Conservation (phyloP, 2,797 vertebrate genomes). For the Pteronotus mesoamericanus region DNA sequence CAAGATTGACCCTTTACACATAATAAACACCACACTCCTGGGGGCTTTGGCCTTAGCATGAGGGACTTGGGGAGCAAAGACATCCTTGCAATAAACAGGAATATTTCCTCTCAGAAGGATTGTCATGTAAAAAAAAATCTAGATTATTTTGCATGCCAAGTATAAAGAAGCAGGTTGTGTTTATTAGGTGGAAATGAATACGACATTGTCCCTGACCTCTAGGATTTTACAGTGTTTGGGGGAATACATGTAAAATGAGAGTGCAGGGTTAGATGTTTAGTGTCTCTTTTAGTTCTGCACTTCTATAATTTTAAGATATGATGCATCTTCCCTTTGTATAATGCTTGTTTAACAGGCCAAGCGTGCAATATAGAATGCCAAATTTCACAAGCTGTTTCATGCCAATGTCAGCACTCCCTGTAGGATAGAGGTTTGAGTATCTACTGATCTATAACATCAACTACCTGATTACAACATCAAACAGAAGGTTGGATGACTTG, state of each 20-base stretch:
- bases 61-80: not conserved
- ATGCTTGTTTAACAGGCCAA: not conserved
- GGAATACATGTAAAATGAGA: not conserved
- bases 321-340: not conserved
- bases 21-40: not conserved
- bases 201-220: not conserved
- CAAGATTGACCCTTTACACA: not conserved
- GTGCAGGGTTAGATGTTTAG: not conserved
- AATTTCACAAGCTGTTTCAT: not conserved
- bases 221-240: slow-evolving; percentile 2
- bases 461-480: slow-evolving; percentile 43
- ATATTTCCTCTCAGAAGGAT: not conserved
- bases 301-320: not conserved
- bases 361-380: not conserved
- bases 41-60: not conserved
- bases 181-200: not conserved
- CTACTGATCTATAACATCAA: slow-evolving; percentile 48
- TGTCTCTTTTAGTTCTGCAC: not conserved
- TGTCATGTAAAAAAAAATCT: slow-evolving; percentile 7
- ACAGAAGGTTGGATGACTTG: not conserved
- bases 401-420: slow-evolving; percentile 39
- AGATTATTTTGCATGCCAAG: not conserved
- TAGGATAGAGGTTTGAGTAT: slow-evolving; percentile 45
- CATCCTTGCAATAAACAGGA: not conserved
- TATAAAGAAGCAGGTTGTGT: not conserved